Evolutionary conservation across 2,113 vertebrate genomes (phyloP).

Genomic region (Melanerpes aurifrons): DNA sequence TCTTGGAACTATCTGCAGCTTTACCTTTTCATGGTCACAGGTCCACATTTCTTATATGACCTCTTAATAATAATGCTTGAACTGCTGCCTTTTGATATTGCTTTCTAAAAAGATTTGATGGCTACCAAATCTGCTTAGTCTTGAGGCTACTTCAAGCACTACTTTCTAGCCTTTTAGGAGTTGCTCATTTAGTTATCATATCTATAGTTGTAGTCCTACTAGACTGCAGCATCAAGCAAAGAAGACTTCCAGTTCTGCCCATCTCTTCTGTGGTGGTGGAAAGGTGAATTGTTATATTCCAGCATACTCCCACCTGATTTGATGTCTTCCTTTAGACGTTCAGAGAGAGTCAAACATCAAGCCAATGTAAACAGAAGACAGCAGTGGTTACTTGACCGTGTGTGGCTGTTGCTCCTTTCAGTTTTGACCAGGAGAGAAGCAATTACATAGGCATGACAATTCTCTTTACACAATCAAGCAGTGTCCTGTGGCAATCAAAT

Average conservation of each 20-base stretch:
- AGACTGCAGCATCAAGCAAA: background rate
- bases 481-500: background rate
- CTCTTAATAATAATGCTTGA: background rate
- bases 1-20: background rate
- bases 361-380: background rate
- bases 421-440: background rate
- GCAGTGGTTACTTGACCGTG: accelerated
- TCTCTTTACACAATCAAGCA: background rate
- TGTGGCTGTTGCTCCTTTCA: background rate
- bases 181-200: background rate
- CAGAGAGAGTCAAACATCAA: background rate
- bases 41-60: background rate
- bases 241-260: background rate
- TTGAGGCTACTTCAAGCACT: background rate
- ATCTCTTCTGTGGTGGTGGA: background rate
- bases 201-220: background rate
- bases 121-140: background rate
- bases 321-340: background rate
- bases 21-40: background rate
- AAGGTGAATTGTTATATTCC: background rate
- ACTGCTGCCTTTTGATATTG: background rate
- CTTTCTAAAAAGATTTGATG: background rate
- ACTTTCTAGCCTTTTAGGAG: background rate
- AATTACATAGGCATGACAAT: accelerated
- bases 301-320: background rate